A percentile compares a stretch with the other conserved stretches of the same genome.
Evolutionary conservation across 2,113 vertebrate species (phyloP).

Genomic region (Etia nguti): DNA sequence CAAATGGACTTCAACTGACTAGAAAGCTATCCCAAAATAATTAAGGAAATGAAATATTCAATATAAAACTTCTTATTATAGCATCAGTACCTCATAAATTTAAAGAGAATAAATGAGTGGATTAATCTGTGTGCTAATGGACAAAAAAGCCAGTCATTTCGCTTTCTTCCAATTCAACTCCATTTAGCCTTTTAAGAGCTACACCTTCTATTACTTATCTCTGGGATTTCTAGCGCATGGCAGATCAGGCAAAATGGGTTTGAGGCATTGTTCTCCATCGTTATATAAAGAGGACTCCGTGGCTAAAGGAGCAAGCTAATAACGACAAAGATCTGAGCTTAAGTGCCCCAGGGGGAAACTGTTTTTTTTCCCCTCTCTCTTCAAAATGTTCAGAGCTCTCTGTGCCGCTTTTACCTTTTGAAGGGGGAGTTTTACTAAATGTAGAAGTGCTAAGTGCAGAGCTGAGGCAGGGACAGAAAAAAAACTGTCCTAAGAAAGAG

Average conservation of each 20-base stretch:
- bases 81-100: constrained; percentile 61
- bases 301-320: constrained; percentile 23
- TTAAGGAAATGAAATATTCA: constrained; percentile 71
- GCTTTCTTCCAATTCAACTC: constrained; percentile 22
- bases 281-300: constrained; percentile 10
- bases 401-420: constrained; percentile 17
- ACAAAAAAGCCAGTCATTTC: constrained; percentile 35
- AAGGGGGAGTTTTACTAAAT: constrained; percentile 7
- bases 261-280: not conserved
- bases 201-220: constrained; percentile 26
- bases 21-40: constrained; percentile 54
- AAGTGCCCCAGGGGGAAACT: constrained; percentile 15
- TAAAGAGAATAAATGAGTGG: constrained; percentile 46
- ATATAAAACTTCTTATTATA: constrained; percentile 65
- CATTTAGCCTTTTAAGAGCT: constrained; percentile 28
- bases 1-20: constrained; percentile 50
- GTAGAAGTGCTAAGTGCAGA: constrained; percentile 34
- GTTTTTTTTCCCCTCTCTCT: not conserved
- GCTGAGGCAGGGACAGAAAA: not conserved
- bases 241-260: not conserved
- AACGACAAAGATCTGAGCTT: constrained; percentile 34
- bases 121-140: constrained; percentile 56
- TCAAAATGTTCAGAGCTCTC: constrained; percentile 8
- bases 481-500: not conserved
- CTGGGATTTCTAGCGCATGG: constrained; percentile 1